phyloP scores from a whole-genome alignment of 2,888 invertebrate genomes.

The Rhingia rostrata region DNA sequence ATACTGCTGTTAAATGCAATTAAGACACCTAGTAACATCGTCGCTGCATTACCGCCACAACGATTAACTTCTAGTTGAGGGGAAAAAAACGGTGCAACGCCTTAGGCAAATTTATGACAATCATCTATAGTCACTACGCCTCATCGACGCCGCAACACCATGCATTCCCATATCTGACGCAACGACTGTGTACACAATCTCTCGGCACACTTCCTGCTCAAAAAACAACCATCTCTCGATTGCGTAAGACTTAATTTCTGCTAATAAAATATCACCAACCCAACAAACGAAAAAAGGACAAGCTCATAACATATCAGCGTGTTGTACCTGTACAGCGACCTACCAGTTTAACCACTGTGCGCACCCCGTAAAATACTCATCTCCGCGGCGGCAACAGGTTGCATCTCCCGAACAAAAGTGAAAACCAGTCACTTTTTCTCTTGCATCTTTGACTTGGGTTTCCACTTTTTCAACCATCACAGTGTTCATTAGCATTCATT shows the following conservation, averaged over 20 bases:
- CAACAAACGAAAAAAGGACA: constrained; percentile 58
- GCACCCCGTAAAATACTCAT: constrained; percentile 68
- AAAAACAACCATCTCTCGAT: constrained; percentile 54
- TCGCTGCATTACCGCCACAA: background rate
- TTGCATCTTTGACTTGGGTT: constrained; percentile 46
- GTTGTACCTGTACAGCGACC: constrained; percentile 22
- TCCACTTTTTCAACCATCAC: constrained; percentile 15
- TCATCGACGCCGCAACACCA: constrained; percentile 40
- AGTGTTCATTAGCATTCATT: constrained; percentile 70
- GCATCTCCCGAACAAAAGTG: constrained; percentile 66
- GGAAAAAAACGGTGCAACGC: constrained; percentile 29
- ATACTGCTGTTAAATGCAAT: constrained; percentile 3
- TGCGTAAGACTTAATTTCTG: constrained; percentile 63
- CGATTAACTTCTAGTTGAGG: background rate
- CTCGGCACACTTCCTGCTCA: constrained; percentile 67
- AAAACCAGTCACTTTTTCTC: constrained; percentile 66
- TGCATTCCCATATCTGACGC: constrained; percentile 50
- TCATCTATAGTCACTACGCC: constrained; percentile 41
- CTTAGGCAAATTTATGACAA: constrained; percentile 51
- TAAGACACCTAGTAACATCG: constrained; percentile 4
- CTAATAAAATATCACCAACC: constrained; percentile 68
- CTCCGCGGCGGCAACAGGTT: constrained; percentile 51
- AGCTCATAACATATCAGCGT: constrained; percentile 33
- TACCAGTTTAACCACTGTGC: constrained; percentile 68
- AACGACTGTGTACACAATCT: constrained; percentile 30